Evolutionary conservation across 30 jellyfish, hydroid and myxozoan species (phyloP).

Genomic region (Chironex yamaguchii): DNA sequence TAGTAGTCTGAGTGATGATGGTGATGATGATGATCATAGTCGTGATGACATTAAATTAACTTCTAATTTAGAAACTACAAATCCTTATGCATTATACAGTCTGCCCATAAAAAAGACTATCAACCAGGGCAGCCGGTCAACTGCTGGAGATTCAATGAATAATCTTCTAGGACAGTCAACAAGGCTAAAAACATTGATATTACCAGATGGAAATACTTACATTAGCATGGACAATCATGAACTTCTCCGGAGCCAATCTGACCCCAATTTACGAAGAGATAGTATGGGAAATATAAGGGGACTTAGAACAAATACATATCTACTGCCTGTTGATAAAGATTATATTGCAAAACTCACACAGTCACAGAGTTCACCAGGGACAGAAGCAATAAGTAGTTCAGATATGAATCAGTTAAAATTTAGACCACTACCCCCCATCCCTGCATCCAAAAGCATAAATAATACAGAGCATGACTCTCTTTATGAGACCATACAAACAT

Average conservation of each 20-base stretch:
- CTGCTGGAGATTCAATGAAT: not conserved
- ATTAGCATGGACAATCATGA: constrained; percentile 3
- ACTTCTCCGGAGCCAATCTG: constrained; percentile 65
- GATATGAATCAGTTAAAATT: constrained; percentile 31
- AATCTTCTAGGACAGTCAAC: not conserved
- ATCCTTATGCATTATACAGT: constrained; percentile 79
- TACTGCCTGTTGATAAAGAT: not conserved
- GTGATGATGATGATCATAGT: constrained; percentile 52
- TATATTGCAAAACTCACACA: not conserved
- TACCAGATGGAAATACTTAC: constrained; percentile 18
- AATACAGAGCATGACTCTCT: constrained; percentile 25
- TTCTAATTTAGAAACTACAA: not conserved
- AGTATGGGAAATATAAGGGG: not conserved
- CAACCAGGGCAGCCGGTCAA: not conserved
- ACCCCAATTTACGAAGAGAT: constrained; percentile 58
- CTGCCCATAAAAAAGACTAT: constrained; percentile 76
- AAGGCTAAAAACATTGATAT: not conserved
- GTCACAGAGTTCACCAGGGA: not conserved
- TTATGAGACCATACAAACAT: constrained; percentile 33
- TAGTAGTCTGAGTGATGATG: constrained; percentile 65
- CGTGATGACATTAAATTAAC: not conserved
- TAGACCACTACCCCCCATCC: constrained; percentile 91
- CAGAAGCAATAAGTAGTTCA: not conserved
- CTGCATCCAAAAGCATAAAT: constrained; percentile 26
- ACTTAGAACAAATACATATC: not conserved